These are phyloP conservation scores for Theretra japonica DNA, from an alignment of 2,888 invertebrate genomes.

Conservation along the genomic window DNA sequence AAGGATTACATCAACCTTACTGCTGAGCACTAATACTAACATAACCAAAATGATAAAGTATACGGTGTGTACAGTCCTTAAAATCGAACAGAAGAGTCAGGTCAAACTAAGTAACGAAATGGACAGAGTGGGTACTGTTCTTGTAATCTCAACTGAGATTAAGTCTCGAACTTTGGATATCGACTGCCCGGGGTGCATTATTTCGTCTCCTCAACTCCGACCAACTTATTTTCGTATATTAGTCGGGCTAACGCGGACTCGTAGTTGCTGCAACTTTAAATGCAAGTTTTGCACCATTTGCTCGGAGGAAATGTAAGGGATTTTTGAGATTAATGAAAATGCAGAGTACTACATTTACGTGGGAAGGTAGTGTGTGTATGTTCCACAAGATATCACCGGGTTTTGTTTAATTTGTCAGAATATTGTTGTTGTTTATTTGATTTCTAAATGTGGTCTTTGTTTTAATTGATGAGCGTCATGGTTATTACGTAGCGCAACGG, in stretches of 20 bases:
- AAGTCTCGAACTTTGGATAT: conserved; percentile 74
- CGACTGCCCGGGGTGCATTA: conserved; percentile 68
- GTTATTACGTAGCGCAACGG: no score
- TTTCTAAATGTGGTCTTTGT: not conserved
- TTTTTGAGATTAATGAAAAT: conserved; percentile 6
- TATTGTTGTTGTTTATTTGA: not conserved
- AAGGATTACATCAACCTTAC: no score
- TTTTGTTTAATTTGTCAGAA: not conserved
- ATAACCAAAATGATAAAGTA: no score
- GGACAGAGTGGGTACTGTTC: conserved; percentile 54
- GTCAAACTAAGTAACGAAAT: conserved; percentile 50
- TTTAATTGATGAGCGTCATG: no score
- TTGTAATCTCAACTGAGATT: conserved; percentile 74
- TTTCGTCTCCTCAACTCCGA: conserved; percentile 62
- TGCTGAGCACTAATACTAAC: no score
- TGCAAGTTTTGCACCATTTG: conserved; percentile 8
- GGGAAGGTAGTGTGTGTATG: not conserved
- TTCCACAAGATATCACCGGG: not conserved
- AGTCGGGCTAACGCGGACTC: conserved; percentile 8
- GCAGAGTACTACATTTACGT: not conserved
- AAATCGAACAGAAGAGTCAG: conserved; percentile 37
- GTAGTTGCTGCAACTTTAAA: conserved; percentile 2
- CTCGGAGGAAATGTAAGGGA: conserved; percentile 13
- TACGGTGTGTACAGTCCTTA: conserved; percentile 22
- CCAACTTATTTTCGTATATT: conserved; percentile 56